Percentiles rank a stretch among this genome's conserved stretches.
These are phyloP conservation scores for Paramormyrops kingsleyae DNA, from an alignment of 2,113 vertebrate genomes.

Conservation along the genomic window DNA sequence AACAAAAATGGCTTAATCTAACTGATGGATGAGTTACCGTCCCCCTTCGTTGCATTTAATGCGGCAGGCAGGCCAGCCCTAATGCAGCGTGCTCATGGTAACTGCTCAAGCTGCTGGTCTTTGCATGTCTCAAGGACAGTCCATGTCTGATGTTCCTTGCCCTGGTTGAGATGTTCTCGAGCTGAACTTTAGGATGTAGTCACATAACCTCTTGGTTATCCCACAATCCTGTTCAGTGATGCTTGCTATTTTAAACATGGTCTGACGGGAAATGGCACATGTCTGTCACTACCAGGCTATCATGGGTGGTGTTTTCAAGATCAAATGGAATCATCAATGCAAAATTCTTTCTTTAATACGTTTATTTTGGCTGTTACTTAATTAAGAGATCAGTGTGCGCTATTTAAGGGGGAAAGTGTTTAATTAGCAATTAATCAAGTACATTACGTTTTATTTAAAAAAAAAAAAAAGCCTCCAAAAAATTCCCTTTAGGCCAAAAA, in stretches of 20 bases:
- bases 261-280: background rate
- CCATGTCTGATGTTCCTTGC: background rate
- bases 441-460: constrained; percentile 33
- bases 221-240: background rate
- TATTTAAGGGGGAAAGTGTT: constrained; percentile 30
- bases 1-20: background rate
- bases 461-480: constrained; percentile 36
- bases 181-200: background rate
- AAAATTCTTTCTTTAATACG: background rate
- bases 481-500: constrained; percentile 29
- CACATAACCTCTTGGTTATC: background rate
- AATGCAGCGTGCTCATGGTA: background rate
- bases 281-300: background rate
- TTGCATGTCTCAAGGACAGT: background rate
- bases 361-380: constrained; percentile 26
- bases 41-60: background rate
- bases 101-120: background rate
- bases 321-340: background rate
- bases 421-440: constrained; percentile 41
- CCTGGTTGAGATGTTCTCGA: background rate
- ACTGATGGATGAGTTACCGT: background rate
- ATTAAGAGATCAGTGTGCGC: constrained; percentile 26
- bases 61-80: background rate
- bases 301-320: background rate
- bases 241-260: background rate